phyloP scores from a whole-genome alignment of 2,113 vertebrate genomes.

The Pachyramphus minor region DNA sequence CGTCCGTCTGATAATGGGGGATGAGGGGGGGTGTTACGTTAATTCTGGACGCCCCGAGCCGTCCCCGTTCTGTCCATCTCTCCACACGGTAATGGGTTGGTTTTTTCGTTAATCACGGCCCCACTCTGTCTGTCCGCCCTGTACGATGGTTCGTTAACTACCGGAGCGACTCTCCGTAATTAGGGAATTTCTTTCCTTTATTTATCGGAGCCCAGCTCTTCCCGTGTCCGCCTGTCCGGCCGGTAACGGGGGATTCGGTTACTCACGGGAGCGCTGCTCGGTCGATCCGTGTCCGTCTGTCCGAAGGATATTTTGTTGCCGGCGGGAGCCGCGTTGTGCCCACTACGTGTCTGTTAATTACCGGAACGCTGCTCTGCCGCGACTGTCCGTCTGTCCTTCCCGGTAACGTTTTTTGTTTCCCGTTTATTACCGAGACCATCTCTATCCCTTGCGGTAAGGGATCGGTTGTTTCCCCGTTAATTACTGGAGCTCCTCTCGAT shows the following conservation, averaged over 20 bases:
- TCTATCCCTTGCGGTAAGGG: not conserved
- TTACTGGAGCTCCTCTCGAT: not conserved
- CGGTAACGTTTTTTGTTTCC: fast-evolving
- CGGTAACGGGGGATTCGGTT: not conserved
- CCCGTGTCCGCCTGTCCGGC: not conserved
- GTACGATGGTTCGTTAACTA: not conserved
- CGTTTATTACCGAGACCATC: not conserved
- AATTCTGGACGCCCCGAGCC: not conserved
- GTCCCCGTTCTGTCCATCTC: not conserved
- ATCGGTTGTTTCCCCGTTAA: not conserved
- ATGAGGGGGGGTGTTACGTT: not conserved
- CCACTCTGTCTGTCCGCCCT: not conserved
- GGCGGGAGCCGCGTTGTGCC: not conserved
- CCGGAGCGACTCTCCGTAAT: not conserved
- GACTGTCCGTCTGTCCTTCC: not conserved
- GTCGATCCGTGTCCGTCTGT: not conserved
- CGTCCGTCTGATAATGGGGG: not conserved
- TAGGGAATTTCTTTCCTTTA: not conserved
- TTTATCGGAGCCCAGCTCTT: not conserved
- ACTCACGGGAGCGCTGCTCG: not conserved
- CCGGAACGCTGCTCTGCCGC: not conserved
- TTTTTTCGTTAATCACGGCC: not conserved
- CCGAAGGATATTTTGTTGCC: not conserved
- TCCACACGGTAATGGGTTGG: not conserved
- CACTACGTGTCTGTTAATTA: not conserved